These are phyloP conservation scores for Erythrocercus mccallii DNA, from an alignment of 2,113 vertebrate species.

Conservation along the genomic window DNA sequence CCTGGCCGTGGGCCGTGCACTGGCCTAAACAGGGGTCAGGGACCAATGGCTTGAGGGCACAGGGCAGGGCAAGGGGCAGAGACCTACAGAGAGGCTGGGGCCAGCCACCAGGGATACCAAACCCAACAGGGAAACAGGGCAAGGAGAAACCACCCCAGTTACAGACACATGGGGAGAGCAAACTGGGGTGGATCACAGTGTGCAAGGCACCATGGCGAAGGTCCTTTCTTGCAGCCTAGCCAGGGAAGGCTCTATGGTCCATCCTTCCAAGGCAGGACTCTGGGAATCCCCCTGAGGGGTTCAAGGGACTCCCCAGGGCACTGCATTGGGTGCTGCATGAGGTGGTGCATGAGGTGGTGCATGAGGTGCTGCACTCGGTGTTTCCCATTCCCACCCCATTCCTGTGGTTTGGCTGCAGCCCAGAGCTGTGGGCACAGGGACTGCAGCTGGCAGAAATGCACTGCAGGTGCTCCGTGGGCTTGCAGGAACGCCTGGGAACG, in stretches of 20 bases:
- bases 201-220: not conserved
- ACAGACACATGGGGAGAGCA: too few relatives aligned
- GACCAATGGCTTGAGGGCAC: not conserved
- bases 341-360: not conserved
- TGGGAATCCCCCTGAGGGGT: not conserved
- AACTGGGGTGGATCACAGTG: not conserved
- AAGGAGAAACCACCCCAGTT: not conserved
- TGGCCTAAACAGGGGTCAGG: not conserved
- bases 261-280: not conserved
- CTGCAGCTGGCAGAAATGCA: not conserved
- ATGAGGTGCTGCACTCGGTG: conserved; percentile 35
- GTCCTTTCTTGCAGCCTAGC: not conserved
- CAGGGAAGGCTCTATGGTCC: not conserved
- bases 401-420: conserved; percentile 50
- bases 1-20: not conserved
- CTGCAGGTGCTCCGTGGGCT: not conserved
- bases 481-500: not conserved
- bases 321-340: not conserved
- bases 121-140: not conserved
- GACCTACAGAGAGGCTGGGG: not conserved
- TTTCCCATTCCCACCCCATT: conserved; percentile 23
- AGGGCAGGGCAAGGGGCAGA: too few relatives aligned
- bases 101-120: not conserved
- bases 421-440: conserved; percentile 33
- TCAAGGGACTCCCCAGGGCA: not conserved